Evolutionary conservation across 2,797 vertebrate genomes (phyloP), one percentile per base, ranked within the genome.

Genomic region (Protonibea diacanthus): DNA sequence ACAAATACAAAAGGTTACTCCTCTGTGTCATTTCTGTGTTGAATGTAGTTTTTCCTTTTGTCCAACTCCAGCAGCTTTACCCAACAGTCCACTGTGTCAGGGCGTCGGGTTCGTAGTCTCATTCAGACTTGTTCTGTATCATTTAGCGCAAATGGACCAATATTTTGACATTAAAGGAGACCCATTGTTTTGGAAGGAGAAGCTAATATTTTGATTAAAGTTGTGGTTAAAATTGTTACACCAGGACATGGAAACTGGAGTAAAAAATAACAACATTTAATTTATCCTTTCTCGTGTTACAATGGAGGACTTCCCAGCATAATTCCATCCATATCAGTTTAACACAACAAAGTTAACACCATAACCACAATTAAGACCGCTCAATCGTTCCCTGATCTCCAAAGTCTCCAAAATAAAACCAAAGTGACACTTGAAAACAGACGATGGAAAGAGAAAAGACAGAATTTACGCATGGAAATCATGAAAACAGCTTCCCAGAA

Each of bases 251-350:
- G 81, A 88, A 93, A 87, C 75, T 51, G n/a, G 65, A 90, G 82
- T 90, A 91, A 90, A 89, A 89, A 90, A 92, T 25, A 88, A 88
- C 23, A 70, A 83, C 73, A 86, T 90, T 93, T 93, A 88, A 92
- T 93, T 89, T 76, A 87, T 61, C 75, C 76, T 74, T 82, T 74
- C 74, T 83, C 60, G 63, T 78, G 79, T 90, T 89, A 92, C 91
- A 90, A 81, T 64, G 75, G 27, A 84, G 78, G 83, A 88, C 71
- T 74, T 82, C 82, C 71, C 78, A 76, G 64, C 72, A 91, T 83
- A 48, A 89, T 79, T 76, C 73, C 78, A 84, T 74, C 85, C 60
- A 52, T 13, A 82, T 56, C 48, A 72, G 63, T 77, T 72, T 69
- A 82, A 87, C 81, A 75, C 20, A 85, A 82, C 44, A 81, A 80